Percentiles rank a stretch among this genome's conserved stretches.
phyloP scores from a whole-genome alignment of 2,888 invertebrate species.

The Petrolisthes cinctipes region DNA sequence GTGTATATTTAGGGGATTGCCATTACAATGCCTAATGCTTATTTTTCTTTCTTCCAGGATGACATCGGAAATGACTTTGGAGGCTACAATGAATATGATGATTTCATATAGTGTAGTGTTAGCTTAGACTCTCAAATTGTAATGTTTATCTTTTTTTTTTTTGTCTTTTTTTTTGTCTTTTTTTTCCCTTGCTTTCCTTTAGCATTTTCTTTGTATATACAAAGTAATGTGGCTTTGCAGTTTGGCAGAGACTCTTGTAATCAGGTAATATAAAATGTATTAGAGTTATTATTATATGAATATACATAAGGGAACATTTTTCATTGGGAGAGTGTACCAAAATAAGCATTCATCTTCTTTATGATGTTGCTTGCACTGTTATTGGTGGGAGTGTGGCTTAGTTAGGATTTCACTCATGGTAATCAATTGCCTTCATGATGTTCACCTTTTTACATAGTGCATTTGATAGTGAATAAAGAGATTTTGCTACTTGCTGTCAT shows the following conservation, averaged over 20 bases:
- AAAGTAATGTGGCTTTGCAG: background rate
- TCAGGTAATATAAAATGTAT: background rate
- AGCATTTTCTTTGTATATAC: background rate
- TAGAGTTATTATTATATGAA: too few relatives aligned
- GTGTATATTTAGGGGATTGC: background rate
- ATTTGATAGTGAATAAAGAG: background rate
- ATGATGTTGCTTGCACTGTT: background rate
- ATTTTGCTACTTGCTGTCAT: background rate
- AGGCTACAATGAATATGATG: conserved; percentile 59
- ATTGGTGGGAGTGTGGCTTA: background rate
- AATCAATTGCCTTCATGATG: background rate
- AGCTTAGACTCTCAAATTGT: conserved; percentile 2
- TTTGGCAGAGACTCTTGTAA: background rate
- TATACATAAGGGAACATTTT: too few relatives aligned
- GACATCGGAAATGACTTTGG: conserved; percentile 47
- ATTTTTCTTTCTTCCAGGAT: conserved; percentile 44
- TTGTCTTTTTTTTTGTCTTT: too few relatives aligned
- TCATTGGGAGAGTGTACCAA: too few relatives aligned
- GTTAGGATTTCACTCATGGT: background rate
- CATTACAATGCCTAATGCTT: background rate
- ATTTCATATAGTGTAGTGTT: conserved; percentile 62
- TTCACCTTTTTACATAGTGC: background rate
- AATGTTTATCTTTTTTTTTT: background rate
- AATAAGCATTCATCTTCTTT: background rate
- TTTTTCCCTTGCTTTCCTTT: background rate